A percentile compares a stretch with the other conserved stretches of the same genome.
phyloP scores from a whole-genome alignment of 2,888 invertebrate species.

The Megaustenia siamemsis region DNA sequence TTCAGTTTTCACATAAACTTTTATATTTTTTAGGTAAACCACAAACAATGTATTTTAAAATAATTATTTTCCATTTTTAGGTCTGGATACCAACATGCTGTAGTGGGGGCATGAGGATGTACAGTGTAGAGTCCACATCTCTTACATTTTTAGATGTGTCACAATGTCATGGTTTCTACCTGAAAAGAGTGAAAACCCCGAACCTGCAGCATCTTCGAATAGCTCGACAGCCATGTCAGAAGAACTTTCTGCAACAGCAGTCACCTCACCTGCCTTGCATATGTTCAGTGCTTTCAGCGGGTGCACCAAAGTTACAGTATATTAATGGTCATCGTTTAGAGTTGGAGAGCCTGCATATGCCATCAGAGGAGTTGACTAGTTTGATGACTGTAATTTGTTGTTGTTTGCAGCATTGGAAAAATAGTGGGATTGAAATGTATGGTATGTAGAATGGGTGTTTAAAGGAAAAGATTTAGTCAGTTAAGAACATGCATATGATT shows the following conservation, averaged over 20 bases:
- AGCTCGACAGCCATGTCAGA: constrained; percentile 75
- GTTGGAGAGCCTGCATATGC: constrained; percentile 65
- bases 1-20: no score
- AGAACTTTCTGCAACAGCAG: constrained; percentile 69
- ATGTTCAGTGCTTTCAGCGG: constrained; percentile 70
- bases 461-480: neutral
- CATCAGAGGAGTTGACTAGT: constrained; percentile 63
- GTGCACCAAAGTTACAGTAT: constrained; percentile 72
- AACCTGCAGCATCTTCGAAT: constrained; percentile 70
- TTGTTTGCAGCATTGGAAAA: constrained; percentile 41
- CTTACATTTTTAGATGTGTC: constrained; percentile 77
- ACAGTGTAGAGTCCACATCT: constrained; percentile 68
- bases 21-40: no score
- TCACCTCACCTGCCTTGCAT: constrained; percentile 74
- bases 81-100: constrained; percentile 77
- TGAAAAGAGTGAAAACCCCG: constrained; percentile 71
- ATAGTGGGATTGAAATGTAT: constrained; percentile 47
- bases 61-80: constrained; percentile 63
- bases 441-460: constrained; percentile 31
- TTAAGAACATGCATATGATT: neutral
- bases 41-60: no score
- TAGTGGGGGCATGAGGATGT: constrained; percentile 68
- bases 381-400: constrained; percentile 45
- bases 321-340: constrained; percentile 75
- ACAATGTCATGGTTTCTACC: constrained; percentile 77